Evolutionary conservation across 2,113 vertebrate species (phyloP), one percentile per base, ranked within the genome.

Genomic region (Lepidothrix coronata): DNA sequence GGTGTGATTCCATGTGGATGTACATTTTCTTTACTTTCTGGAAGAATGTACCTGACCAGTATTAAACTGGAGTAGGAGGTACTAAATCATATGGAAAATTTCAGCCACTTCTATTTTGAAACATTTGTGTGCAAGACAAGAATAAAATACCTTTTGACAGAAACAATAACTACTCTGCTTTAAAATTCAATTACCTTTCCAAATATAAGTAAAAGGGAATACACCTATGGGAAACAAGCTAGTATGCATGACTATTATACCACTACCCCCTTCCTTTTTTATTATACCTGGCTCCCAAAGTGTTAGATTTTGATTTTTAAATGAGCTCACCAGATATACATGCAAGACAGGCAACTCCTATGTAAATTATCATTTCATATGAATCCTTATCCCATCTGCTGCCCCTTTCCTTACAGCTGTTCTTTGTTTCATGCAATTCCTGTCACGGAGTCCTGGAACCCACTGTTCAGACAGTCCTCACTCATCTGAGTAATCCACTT

Each of bases 181-280:
- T 71, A 62, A 89, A 37, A 67, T 88, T 86, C 43, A 41, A 2
- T 25, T 80, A 5, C 59, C 24, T 88, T 84, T 88, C 43, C 27
- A 73, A 73, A 55, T 80, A 11, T 19, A 66, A 43, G 31, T 65
- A 67, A 91, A 89, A 63, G 27, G n/a, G 23, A 41, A 59, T 61
- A 13, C 52, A 37, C n/a, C 41, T 49, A 4, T 1, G 4, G n/a
- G 30, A 84, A 72, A 44, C 3, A 74, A 75, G 41, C 14, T 51
- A 4, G 7, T 39, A 7, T 44, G 14, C 10, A 20, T 73, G 49
- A 68, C 51, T 41, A 52, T 63, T 62, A 22, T 41, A 41, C 18
- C 13, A 14, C 17, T 2, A 41, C 3, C 5, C 5, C 5, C 6
- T 12, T 19, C 8, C 0, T 0, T 27, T 66, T 62, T 48, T 72